These are phyloP conservation scores for Embiotoca jacksoni DNA, from an alignment of 2,113 vertebrate genomes.

Conservation along the genomic window DNA sequence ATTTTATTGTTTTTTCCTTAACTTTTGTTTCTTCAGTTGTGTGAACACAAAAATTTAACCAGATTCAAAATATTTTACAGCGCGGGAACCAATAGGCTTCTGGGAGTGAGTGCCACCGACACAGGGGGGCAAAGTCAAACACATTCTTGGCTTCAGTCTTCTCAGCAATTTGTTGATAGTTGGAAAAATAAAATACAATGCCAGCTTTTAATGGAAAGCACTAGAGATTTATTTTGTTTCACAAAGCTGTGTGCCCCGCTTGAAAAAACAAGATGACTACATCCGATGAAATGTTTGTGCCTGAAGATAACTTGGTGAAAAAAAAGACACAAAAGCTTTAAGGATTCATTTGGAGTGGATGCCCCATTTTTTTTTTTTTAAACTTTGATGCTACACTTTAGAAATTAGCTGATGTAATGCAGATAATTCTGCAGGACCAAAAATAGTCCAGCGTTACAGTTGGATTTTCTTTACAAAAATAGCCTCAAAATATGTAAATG, in stretches of 20 bases:
- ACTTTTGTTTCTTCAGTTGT: no score
- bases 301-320: neutral
- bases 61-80: no score
- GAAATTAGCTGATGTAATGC: conserved; percentile 28
- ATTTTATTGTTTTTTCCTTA: no score
- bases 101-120: no score
- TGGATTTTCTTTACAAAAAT: conserved; percentile 15
- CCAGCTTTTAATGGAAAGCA: neutral
- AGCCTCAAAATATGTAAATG: conserved; percentile 11
- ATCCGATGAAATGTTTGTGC: neutral
- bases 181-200: no score
- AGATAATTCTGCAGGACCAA: conserved; percentile 2
- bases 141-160: no score
- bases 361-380: conserved; percentile 3
- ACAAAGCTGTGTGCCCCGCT: neutral
- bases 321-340: neutral
- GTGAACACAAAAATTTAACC: no score
- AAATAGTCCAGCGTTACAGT: no score
- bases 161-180: no score
- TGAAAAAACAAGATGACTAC: neutral
- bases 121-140: no score
- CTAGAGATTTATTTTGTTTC: neutral
- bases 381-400: neutral
- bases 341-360: neutral
- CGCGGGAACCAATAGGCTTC: no score